Percentiles rank a stretch among this genome's conserved stretches.
Evolutionary conservation across 2,888 invertebrate genomes (phyloP).

Genomic region (Charanyca ferruginea): DNA sequence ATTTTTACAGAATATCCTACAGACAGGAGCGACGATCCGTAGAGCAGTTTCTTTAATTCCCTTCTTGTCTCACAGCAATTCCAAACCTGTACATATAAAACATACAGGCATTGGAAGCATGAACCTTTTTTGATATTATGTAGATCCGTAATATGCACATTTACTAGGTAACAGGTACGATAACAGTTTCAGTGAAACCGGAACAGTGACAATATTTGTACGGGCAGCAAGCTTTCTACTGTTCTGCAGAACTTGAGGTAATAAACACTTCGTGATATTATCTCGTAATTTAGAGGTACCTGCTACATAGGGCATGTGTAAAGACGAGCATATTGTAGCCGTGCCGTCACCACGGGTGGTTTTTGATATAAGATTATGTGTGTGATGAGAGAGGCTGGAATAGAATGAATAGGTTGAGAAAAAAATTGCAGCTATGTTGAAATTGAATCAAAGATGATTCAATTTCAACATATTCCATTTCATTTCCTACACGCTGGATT

Average conservation of each 20-base stretch:
- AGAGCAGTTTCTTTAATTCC: too few relatives aligned
- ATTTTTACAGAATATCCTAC: too few relatives aligned
- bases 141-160: background rate
- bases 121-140: background rate
- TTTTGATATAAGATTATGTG: constrained; percentile 18
- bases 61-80: too few relatives aligned
- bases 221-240: constrained; percentile 46
- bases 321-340: constrained; percentile 17
- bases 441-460: background rate
- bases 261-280: constrained; percentile 54
- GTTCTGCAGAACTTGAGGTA: constrained; percentile 47
- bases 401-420: background rate
- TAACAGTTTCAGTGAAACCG: constrained; percentile 34
- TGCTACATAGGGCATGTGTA: constrained; percentile 41
- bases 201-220: constrained; percentile 54
- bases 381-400: constrained; percentile 16
- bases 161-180: constrained; percentile 2
- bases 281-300: constrained; percentile 51
- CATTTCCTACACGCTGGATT: too few relatives aligned
- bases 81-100: too few relatives aligned
- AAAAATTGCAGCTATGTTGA: background rate
- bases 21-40: too few relatives aligned
- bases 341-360: constrained; percentile 54
- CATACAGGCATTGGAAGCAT: background rate
- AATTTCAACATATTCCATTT: too few relatives aligned